These are phyloP conservation scores for Dolichotis patagonum DNA, from an alignment of 2,113 vertebrate species.

Conservation along the genomic window DNA sequence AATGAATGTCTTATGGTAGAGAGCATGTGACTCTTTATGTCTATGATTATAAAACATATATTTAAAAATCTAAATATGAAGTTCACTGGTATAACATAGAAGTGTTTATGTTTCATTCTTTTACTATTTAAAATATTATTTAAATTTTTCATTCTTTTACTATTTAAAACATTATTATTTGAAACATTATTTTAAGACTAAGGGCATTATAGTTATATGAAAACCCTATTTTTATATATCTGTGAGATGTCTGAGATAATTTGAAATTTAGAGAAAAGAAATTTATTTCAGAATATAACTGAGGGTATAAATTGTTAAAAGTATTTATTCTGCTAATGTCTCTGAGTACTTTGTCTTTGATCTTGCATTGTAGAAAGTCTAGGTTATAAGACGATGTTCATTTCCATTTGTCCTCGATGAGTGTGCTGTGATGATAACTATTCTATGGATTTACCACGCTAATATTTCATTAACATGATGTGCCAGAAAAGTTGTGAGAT, in stretches of 20 bases:
- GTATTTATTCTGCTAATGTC: neutral
- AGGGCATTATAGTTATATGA: neutral
- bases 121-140: neutral
- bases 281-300: neutral
- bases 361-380: neutral
- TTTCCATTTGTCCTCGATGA: neutral
- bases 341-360: neutral
- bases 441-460: neutral
- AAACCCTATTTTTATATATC: neutral
- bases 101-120: neutral
- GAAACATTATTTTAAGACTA: neutral
- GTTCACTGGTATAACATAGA: neutral
- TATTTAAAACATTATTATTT: neutral
- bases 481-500: constrained; percentile 40
- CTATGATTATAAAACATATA: neutral
- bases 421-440: constrained; percentile 32
- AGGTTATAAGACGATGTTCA: neutral
- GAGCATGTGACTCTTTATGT: neutral
- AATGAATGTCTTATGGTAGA: neutral
- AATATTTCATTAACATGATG: constrained; percentile 41
- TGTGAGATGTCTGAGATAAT: neutral
- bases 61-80: neutral
- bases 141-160: neutral
- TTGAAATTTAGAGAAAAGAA: neutral
- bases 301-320: neutral